Base-by-base conservation (phyloP, 2,888 invertebrate species). In the Tupiocoris notatus region DNA sequence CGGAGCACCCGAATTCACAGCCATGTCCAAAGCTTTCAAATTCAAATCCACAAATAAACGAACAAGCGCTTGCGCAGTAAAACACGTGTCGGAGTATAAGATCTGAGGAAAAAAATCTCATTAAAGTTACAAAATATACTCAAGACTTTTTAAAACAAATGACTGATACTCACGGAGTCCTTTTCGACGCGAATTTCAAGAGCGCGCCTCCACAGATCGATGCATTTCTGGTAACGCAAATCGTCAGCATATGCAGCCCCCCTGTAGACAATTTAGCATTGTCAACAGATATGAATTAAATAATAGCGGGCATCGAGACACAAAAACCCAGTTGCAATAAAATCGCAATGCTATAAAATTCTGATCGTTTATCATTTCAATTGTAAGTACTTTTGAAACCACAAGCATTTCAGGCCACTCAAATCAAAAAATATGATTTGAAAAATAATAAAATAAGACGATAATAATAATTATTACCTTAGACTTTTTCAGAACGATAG, bases 121-220 rank as follows among this genome's bases (percentile, higher is more conserved):
- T n/a, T 59, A 39, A 12, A 12, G 39, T 39, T 39, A 12, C 12
- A 39, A 39, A 7, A 39, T 7, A 7, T 39, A 39, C 12, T 39
- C 12, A 39, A n/a, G n/a, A n/a, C n/a, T n/a, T n/a, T 39, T 39
- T 3, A 12, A 39, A 39, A 39, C 39, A 39, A 39, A 7, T 39
- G n/a, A 25, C 23, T 65, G 39, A 64, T 87, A 77, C 91, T 86
- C 83, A 92, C 89, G 70, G 94, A 90, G 86, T 93, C 92, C 83
- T 90, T 91, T 81, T 89, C 88, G 17, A 94, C 89, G 80, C 95
- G 88, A 79, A 95, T 88, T 83, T 92, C 89, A 75, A 95, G 86
- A 71, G 93, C 92, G 84, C 94, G 89, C 78, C 88, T 87, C 96
- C 96, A 96, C 75, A 96, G 86, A 84, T 94, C 93, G 79, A 94